A percentile compares a stretch with the other conserved stretches of the same genome.
Conservation (phyloP, 2,113 vertebrate species). For the Clarias batrachus region DNA sequence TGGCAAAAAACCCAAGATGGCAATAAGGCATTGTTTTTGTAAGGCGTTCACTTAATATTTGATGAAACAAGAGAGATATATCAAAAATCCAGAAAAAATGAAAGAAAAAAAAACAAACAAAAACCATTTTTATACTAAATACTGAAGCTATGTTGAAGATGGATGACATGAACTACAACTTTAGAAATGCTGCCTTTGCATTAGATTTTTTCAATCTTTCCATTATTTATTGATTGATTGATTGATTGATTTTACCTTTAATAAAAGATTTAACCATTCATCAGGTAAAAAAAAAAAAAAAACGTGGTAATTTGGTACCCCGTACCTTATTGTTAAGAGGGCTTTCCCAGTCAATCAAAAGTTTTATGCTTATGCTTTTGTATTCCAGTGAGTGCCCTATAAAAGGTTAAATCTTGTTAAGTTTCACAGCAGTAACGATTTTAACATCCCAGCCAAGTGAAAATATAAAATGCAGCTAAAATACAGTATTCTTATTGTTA, state of each 20-base stretch:
- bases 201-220: neutral
- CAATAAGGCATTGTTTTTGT: slow-evolving; percentile 55
- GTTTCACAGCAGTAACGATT: neutral
- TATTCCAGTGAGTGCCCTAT: too few relatives aligned
- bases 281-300: too few relatives aligned
- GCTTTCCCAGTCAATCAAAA: too few relatives aligned
- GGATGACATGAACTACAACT: neutral
- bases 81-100: slow-evolving; percentile 44
- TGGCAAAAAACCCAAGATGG: slow-evolving; percentile 38
- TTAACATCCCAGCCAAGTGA: neutral
- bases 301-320: too few relatives aligned
- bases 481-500: neutral
- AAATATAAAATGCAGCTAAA: neutral
- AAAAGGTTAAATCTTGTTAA: neutral
- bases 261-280: neutral
- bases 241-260: neutral
- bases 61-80: neutral
- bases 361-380: too few relatives aligned
- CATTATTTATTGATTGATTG: too few relatives aligned
- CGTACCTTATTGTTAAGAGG: too few relatives aligned
- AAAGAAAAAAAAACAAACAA: slow-evolving; percentile 2
- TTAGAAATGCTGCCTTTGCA: neutral
- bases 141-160: neutral
- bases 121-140: too few relatives aligned
- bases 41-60: slow-evolving; percentile 49